Conservation (phyloP, 2,797 vertebrate genomes). For the Rallus crepitans region DNA sequence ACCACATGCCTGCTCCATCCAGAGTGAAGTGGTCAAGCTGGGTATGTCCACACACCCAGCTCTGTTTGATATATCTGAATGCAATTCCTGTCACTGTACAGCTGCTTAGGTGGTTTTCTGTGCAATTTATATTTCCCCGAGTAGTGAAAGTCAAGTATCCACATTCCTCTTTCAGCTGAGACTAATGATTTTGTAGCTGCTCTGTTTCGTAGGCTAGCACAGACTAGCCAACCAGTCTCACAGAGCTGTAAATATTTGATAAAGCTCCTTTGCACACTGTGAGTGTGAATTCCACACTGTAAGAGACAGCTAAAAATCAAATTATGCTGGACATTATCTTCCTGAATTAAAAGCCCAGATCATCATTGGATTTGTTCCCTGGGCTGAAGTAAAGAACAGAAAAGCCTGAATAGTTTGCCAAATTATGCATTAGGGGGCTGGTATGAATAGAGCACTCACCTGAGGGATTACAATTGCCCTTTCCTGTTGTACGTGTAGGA, state of each 20-base stretch:
- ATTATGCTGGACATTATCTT: background rate
- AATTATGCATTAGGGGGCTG: background rate
- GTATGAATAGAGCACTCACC: background rate
- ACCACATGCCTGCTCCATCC: background rate
- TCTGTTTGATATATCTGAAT: fast-evolving
- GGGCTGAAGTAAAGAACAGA: background rate
- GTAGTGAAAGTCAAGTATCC: background rate
- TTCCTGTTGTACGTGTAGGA: background rate
- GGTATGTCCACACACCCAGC: fast-evolving
- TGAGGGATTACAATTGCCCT: background rate
- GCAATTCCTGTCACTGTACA: background rate
- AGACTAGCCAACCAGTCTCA: background rate
- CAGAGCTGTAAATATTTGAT: constrained; percentile 1
- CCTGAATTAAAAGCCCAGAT: background rate
- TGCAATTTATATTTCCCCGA: background rate
- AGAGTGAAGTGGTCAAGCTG: background rate
- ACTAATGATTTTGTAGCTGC: background rate
- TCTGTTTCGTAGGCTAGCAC: background rate
- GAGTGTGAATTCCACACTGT: background rate
- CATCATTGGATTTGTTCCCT: background rate
- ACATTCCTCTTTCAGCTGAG: background rate
- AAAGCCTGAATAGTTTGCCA: background rate
- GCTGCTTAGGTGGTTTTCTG: background rate
- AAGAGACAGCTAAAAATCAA: background rate
- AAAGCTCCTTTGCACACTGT: background rate